Evolutionary conservation across 2,113 vertebrate species (phyloP).

Genomic region (Sorex araneus): DNA sequence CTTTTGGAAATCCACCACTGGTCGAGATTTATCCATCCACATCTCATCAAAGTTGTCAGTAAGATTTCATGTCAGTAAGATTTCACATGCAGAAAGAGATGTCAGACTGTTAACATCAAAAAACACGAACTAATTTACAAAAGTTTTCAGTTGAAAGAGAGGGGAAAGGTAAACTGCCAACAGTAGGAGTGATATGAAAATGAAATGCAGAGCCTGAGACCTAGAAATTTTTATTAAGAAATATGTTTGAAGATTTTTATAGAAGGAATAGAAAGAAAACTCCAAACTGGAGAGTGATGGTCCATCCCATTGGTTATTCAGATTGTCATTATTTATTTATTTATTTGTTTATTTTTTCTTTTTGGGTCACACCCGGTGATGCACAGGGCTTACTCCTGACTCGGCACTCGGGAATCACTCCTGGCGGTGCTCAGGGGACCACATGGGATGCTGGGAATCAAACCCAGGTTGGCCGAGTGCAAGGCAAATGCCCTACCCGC

Average conservation of each 20-base stretch:
- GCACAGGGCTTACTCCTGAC: too few relatives aligned
- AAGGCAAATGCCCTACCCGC: too few relatives aligned
- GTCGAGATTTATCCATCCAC: constrained; percentile 53
- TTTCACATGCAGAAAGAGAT: constrained; percentile 64
- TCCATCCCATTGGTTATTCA: neutral
- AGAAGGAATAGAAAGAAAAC: constrained; percentile 42
- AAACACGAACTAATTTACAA: constrained; percentile 74
- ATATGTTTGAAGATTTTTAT: constrained; percentile 57
- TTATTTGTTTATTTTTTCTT: too few relatives aligned
- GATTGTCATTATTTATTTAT: constrained; percentile 65
- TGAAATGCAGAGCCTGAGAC: constrained; percentile 14
- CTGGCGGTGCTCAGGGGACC: too few relatives aligned
- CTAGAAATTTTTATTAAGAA: constrained; percentile 28
- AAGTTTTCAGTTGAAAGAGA: constrained; percentile 50
- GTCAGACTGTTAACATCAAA: constrained; percentile 65
- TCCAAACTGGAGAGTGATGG: constrained; percentile 30
- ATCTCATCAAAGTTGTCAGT: constrained; percentile 63
- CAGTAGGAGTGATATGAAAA: constrained; percentile 59
- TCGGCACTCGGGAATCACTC: too few relatives aligned
- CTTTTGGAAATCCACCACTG: constrained; percentile 18
- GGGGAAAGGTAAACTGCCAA: constrained; percentile 56
- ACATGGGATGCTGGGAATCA: too few relatives aligned
- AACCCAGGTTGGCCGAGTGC: too few relatives aligned
- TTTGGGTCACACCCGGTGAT: too few relatives aligned
- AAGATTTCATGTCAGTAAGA: constrained; percentile 47